These are phyloP conservation scores for Sialia sialis DNA, from an alignment of 2,113 vertebrate species.

Conservation along the genomic window DNA sequence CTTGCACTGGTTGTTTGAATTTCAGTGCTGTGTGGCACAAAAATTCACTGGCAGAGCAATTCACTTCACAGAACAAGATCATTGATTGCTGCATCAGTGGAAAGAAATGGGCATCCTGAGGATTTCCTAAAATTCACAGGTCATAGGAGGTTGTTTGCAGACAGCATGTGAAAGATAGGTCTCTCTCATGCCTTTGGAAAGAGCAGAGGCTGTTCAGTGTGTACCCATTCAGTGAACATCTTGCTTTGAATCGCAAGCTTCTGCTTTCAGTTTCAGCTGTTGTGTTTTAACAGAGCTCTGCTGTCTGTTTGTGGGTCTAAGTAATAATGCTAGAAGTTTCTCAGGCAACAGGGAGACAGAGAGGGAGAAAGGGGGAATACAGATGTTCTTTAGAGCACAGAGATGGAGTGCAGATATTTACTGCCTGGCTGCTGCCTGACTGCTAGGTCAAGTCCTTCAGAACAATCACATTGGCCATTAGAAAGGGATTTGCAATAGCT, in stretches of 20 bases:
- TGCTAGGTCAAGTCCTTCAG: neutral
- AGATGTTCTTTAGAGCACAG: neutral
- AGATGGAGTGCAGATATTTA: neutral
- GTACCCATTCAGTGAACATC: neutral
- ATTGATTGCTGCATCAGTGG: fast-evolving
- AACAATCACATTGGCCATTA: neutral
- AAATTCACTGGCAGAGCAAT: neutral
- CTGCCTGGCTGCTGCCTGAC: neutral
- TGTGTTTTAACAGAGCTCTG: neutral
- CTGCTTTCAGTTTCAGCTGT: neutral
- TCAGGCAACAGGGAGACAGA: neutral
- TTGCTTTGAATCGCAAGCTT: neutral
- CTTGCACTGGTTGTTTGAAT: neutral
- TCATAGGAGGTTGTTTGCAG: neutral
- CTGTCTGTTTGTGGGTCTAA: neutral
- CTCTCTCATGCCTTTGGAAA: neutral
- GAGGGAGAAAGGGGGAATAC: neutral
- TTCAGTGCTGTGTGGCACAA: neutral
- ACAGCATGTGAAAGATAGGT: neutral
- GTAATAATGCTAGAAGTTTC: neutral
- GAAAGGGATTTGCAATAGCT: neutral
- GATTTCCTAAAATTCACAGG: neutral
- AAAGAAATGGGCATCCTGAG: neutral
- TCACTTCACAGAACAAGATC: neutral
- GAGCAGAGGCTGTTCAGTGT: neutral